Base-by-base conservation (phyloP, 2,113 vertebrate species). In the Tyto alba region DNA sequence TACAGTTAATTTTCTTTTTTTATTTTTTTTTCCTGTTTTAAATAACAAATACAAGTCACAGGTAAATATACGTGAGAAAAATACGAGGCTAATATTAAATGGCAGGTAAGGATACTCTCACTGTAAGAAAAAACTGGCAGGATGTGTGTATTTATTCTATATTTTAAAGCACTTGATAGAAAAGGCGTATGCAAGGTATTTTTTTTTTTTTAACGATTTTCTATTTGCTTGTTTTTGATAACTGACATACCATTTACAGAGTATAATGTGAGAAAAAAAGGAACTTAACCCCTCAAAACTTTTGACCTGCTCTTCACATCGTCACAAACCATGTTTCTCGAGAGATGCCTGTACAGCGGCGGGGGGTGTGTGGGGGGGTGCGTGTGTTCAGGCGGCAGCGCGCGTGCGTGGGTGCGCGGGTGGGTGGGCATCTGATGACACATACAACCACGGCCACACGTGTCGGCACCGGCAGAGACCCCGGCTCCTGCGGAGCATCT, bases 51-150 rank as follows among this genome's bases (percentile, higher is more conserved):
- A 98, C 98, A 98, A 98, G 98, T 98, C 98, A 98, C 98, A 98
- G 98, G 98, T 98, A 98, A 98, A 98, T 98, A 98, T 98, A 98
- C 98, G 98, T 98, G 98, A 98, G 98, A 98, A 98, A 98, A 98
- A 98, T 98, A 98, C 98, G 97, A 98, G 98, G 98, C 98, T 98
- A 98, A 98, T 98, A 98, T 98, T 98, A 98, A 98, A 98, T 98
- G 98, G 98, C 98, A 98, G 98, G 98, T 98, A 98, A 98, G 98
- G 98, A 98, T 98, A 98, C 98, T 98, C 98, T 98, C 98, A 98
- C 98, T 98, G 98, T 98, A 98, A 98, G 98, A 98, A 98, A 98
- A 98, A 98, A 98, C 98, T 98, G 98, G 98, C 98, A 98, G 98
- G 98, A 98, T 98, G 98, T 98, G 98, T 98, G 98, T 98, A 98